These are phyloP conservation scores for Ceratina australensis DNA, from an alignment of 1,140 invertebrate genomes.

Conservation along the genomic window DNA sequence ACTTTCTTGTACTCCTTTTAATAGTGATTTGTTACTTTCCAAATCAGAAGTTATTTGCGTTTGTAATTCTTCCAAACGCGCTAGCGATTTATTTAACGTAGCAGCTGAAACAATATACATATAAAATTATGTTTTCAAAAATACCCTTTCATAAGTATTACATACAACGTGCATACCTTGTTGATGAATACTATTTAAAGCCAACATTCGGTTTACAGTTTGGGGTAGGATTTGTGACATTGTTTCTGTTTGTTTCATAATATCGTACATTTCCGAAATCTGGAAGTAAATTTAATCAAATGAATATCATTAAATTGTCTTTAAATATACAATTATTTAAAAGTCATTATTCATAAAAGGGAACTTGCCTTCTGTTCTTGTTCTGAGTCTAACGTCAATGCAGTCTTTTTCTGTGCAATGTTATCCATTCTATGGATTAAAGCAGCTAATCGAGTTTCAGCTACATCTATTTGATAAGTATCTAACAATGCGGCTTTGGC, in stretches of 20 bases:
- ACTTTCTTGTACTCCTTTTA: conserved; percentile 90
- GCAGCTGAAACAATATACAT: conserved; percentile 83
- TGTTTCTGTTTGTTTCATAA: conserved; percentile 91
- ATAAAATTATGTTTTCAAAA: not conserved
- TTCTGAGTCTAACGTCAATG: conserved; percentile 85
- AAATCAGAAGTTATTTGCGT: conserved; percentile 86
- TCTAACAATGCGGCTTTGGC: conserved; percentile 90
- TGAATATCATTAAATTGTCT: not conserved
- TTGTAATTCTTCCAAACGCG: conserved; percentile 90
- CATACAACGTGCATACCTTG: conserved; percentile 83
- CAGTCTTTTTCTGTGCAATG: conserved; percentile 85
- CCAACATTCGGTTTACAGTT: conserved; percentile 90
- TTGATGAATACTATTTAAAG: conserved; percentile 91
- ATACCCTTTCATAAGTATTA: not conserved
- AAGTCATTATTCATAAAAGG: conserved; percentile 9
- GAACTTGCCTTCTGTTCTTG: conserved; percentile 86
- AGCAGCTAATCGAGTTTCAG: conserved; percentile 87
- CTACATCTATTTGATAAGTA: conserved; percentile 88
- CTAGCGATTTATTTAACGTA: conserved; percentile 91
- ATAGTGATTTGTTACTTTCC: conserved; percentile 87
- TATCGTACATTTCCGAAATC: conserved; percentile 91
- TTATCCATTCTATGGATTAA: conserved; percentile 88
- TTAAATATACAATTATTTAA: not conserved
- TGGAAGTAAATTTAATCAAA: conserved; percentile 76
- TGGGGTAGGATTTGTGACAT: conserved; percentile 88